Evolutionary conservation across 2,113 vertebrate genomes (phyloP).

Genomic region (Anolis carolinensis): DNA sequence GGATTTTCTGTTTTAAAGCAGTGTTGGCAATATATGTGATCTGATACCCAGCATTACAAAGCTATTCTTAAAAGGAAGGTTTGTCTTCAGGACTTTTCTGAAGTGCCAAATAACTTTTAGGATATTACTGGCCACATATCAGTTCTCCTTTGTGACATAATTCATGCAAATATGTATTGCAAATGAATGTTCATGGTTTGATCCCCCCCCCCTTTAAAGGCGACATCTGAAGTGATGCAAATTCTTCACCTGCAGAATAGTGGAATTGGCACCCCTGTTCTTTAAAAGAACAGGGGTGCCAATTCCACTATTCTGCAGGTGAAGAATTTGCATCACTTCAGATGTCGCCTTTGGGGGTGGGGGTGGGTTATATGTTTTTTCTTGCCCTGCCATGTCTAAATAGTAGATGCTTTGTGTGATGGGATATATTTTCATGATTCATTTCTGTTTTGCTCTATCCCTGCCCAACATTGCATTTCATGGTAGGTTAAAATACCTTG

Average conservation of each 20-base stretch:
- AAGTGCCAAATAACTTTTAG: not conserved
- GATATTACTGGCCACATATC: not conserved
- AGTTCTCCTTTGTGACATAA: not conserved
- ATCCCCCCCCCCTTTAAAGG: too few relatives aligned
- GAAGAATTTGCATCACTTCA: not conserved
- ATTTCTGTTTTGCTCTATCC: not conserved
- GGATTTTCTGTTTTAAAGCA: not conserved
- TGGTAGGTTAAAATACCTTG: not conserved
- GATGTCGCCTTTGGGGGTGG: too few relatives aligned
- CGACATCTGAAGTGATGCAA: not conserved
- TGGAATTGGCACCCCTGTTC: not conserved
- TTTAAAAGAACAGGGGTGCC: not conserved
- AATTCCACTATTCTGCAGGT: not conserved
- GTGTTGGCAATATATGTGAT: not conserved
- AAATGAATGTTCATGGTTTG: not conserved
- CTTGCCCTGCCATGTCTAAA: too few relatives aligned
- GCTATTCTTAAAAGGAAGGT: not conserved
- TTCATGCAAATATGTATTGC: not conserved
- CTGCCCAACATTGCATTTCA: not conserved
- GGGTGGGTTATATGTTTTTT: not conserved
- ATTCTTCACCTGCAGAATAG: not conserved
- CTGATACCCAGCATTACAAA: not conserved
- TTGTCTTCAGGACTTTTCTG: not conserved
- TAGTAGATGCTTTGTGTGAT: not conserved
- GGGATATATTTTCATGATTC: not conserved